Evolutionary conservation across 1,140 invertebrate species (phyloP).

Genomic region (Chelonus insularis): DNA sequence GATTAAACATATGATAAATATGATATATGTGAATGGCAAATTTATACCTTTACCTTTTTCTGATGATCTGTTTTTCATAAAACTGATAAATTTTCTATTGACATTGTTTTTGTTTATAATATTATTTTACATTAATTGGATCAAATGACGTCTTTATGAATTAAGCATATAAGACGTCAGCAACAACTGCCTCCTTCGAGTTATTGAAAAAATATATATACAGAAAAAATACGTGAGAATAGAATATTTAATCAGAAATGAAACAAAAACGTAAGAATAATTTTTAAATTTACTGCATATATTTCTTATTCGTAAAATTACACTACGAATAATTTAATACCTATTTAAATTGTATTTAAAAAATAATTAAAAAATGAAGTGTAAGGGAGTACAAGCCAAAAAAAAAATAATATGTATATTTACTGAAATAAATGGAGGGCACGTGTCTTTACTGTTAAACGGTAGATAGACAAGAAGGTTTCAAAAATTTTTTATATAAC

Average conservation of each 20-base stretch:
- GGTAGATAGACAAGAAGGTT: conserved; percentile 45
- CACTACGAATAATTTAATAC: too few relatives aligned
- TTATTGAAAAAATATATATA: neutral
- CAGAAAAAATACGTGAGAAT: neutral
- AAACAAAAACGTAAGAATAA: conserved; percentile 19
- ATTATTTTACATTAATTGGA: too few relatives aligned
- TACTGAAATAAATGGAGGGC: conserved; percentile 19
- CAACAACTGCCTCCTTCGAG: conserved; percentile 6
- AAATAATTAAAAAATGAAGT: conserved; percentile 2
- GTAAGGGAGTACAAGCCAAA: conserved; percentile 4
- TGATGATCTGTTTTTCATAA: too few relatives aligned
- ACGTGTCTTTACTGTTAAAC: conserved; percentile 40
- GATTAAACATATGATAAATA: too few relatives aligned
- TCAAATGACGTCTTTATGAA: neutral
- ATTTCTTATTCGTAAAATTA: too few relatives aligned
- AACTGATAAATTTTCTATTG: too few relatives aligned
- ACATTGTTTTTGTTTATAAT: too few relatives aligned
- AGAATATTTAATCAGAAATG: neutral
- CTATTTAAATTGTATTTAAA: too few relatives aligned
- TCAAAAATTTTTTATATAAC: conserved; percentile 47
- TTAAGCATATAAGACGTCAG: too few relatives aligned
- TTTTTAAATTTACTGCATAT: too few relatives aligned
- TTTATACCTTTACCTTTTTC: too few relatives aligned
- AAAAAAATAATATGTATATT: conserved; percentile 27
- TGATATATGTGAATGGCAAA: too few relatives aligned